phyloP scores from a whole-genome alignment of 2,888 invertebrate species.

The Notodonta dromedarius region DNA sequence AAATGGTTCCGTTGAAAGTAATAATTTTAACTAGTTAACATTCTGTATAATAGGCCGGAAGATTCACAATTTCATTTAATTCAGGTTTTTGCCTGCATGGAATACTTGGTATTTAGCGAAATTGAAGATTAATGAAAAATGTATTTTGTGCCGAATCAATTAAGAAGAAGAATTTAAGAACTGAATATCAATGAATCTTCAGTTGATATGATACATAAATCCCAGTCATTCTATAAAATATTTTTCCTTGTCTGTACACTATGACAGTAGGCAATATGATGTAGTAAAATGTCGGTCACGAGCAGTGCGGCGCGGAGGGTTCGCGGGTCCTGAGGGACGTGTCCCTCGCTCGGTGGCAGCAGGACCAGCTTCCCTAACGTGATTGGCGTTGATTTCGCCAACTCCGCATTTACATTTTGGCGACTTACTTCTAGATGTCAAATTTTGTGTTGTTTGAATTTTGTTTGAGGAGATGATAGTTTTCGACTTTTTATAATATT shows the following conservation, averaged over 20 bases:
- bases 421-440: slow-evolving; percentile 19
- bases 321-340: slow-evolving; percentile 32
- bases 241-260: slow-evolving; percentile 21
- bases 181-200: too few relatives aligned
- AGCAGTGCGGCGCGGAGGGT: slow-evolving; percentile 28
- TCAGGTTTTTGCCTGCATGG: too few relatives aligned
- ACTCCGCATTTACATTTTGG: slow-evolving; percentile 23
- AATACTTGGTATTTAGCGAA: too few relatives aligned
- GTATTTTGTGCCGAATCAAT: too few relatives aligned
- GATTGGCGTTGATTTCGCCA: slow-evolving; percentile 40
- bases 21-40: slow-evolving; percentile 2
- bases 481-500: too few relatives aligned
- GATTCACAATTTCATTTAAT: background rate
- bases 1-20: slow-evolving; percentile 25
- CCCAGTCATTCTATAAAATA: background rate
- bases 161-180: too few relatives aligned
- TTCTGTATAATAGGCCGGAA: background rate
- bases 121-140: too few relatives aligned
- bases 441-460: slow-evolving; percentile 12
- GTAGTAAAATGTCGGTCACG: slow-evolving; percentile 56
- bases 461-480: background rate
- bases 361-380: slow-evolving; percentile 16
- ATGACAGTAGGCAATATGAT: slow-evolving; percentile 20
- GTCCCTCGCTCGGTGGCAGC: slow-evolving; percentile 17
- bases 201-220: too few relatives aligned